Conservation (phyloP, 2,888 invertebrate species). For the Erannis defoliaria region DNA sequence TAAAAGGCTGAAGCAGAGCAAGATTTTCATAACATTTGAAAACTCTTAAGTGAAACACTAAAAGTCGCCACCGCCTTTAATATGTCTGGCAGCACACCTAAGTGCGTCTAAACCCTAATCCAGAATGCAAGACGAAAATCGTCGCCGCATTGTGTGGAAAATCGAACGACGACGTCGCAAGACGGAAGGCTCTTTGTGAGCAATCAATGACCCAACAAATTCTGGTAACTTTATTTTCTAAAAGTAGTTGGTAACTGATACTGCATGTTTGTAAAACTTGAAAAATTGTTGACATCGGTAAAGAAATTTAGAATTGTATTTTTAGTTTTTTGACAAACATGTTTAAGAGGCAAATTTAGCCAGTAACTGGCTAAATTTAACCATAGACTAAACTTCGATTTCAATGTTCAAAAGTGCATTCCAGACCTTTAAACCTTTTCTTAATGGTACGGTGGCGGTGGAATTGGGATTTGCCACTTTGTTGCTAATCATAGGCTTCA, state of each 20-base stretch:
- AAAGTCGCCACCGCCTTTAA: neutral
- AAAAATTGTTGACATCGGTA: neutral
- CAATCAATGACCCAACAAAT: constrained; percentile 83
- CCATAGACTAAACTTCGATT: too few species aligned
- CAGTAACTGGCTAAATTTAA: neutral
- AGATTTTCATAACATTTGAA: too few species aligned
- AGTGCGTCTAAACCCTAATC: constrained; percentile 58
- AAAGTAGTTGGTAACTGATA: constrained; percentile 71
- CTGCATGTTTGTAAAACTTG: constrained; percentile 23
- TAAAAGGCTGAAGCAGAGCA: too few species aligned
- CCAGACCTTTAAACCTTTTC: too few species aligned
- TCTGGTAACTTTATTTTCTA: constrained; percentile 81
- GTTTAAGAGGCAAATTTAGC: neutral
- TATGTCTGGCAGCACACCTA: neutral
- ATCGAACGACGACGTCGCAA: constrained; percentile 56
- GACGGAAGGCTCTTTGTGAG: constrained; percentile 73
- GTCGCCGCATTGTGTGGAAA: constrained; percentile 79
- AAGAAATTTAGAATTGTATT: neutral
- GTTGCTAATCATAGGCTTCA: too few species aligned
- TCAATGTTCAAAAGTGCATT: too few species aligned
- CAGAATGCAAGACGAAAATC: constrained; percentile 79
- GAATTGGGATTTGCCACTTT: too few species aligned
- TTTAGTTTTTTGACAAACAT: neutral
- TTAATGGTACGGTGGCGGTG: too few species aligned
- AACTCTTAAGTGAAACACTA: too few species aligned